A percentile compares a stretch with the other conserved stretches of the same genome.
phyloP scores from a whole-genome alignment of 2,797 vertebrate species.

The Peromyscus attwateri region DNA sequence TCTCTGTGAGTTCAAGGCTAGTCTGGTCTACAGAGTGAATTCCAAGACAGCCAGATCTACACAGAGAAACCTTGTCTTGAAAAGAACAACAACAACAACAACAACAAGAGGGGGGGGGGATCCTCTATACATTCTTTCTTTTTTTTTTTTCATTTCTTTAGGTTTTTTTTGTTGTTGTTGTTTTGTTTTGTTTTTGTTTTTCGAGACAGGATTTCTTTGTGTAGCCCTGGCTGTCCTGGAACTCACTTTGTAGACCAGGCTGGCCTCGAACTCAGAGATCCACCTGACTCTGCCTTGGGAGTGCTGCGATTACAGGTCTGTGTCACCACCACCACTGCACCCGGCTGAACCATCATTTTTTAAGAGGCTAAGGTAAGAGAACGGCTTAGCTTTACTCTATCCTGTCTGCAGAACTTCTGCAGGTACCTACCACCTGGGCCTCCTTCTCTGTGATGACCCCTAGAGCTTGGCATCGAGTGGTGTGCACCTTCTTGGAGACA shows the following conservation, averaged over 20 bases:
- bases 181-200: neutral
- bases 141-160: neutral
- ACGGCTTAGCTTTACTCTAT: neutral
- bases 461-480: constrained; percentile 92
- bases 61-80: neutral
- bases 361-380: constrained; percentile 63
- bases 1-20: too few species aligned
- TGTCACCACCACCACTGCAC: neutral
- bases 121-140: neutral
- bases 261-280: neutral
- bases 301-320: neutral
- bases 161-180: too few species aligned
- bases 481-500: constrained; percentile 97
- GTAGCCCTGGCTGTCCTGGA: neutral
- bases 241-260: neutral
- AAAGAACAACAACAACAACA: neutral
- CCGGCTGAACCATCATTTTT: neutral
- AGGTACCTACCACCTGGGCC: constrained; percentile 87
- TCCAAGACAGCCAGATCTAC: neutral
- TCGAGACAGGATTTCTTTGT: neutral
- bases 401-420: neutral
- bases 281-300: neutral
- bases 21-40: too few species aligned
- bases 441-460: constrained; percentile 93
- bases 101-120: neutral